Evolutionary conservation across 92 coral and sea anemone species (phyloP).

Genomic region (Palythoa heliodiscus): DNA sequence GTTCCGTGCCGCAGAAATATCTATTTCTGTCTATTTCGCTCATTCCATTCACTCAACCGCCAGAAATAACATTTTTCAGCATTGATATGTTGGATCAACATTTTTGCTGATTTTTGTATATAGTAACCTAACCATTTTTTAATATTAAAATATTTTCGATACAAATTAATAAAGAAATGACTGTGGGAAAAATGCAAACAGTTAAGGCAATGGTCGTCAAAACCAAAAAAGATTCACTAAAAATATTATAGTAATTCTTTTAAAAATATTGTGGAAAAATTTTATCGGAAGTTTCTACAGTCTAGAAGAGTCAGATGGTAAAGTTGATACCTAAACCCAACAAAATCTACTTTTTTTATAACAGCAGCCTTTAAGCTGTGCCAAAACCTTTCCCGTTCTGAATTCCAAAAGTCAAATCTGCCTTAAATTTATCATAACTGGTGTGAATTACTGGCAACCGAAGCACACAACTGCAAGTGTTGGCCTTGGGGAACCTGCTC

Average conservation of each 20-base stretch:
- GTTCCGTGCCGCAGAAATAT: too few relatives aligned
- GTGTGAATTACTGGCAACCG: slow-evolving; percentile 65
- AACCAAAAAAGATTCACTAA: slow-evolving; percentile 13
- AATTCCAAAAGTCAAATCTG: slow-evolving; percentile 70
- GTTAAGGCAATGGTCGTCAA: slow-evolving; percentile 5
- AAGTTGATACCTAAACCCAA: neutral
- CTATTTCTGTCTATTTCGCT: too few relatives aligned
- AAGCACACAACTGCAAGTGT: slow-evolving; percentile 63
- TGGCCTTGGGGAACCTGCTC: slow-evolving; percentile 72
- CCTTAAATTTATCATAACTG: slow-evolving; percentile 66
- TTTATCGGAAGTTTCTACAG: slow-evolving; percentile 5
- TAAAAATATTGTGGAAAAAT: neutral
- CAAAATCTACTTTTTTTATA: neutral
- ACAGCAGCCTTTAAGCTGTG: slow-evolving; percentile 49
- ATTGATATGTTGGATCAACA: neutral
- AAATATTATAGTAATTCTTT: neutral
- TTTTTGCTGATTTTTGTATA: slow-evolving; percentile 11
- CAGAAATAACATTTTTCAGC: neutral
- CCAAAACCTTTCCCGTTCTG: slow-evolving; percentile 71
- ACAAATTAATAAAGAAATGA: neutral
- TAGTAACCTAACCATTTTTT: slow-evolving; percentile 3
- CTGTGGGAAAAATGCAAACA: slow-evolving; percentile 14
- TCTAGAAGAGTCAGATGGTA: slow-evolving; percentile 13
- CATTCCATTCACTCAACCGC: too few relatives aligned
- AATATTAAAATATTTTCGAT: slow-evolving; percentile 10